phyloP scores from a whole-genome alignment of 2,888 invertebrate genomes.

The Volucella inflata region DNA sequence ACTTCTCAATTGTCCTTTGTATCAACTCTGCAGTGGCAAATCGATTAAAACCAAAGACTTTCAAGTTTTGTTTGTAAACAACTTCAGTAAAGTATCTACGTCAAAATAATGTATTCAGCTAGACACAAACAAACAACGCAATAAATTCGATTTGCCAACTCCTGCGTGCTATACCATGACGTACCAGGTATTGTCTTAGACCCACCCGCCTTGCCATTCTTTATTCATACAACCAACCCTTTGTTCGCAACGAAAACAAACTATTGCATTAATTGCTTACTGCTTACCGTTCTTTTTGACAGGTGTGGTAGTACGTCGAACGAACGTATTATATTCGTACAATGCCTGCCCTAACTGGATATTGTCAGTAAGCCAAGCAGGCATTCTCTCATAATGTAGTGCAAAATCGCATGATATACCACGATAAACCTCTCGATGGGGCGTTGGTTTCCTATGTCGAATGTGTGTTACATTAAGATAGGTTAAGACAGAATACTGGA shows the following conservation, averaged over 20 bases:
- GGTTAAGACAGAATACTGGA: slow-evolving; percentile 44
- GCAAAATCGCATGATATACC: slow-evolving; percentile 42
- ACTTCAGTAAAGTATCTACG: slow-evolving; percentile 1
- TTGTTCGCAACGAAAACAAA: slow-evolving; percentile 15
- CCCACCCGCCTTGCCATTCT: background rate
- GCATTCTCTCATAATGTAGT: slow-evolving; percentile 4
- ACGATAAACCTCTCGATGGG: slow-evolving; percentile 23
- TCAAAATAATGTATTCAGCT: background rate
- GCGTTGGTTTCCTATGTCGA: slow-evolving; percentile 45
- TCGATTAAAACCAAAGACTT: slow-evolving; percentile 12
- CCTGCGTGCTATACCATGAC: slow-evolving; percentile 19
- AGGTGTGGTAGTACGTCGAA: slow-evolving; percentile 31
- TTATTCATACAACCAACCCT: slow-evolving; percentile 22
- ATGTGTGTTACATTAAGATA: slow-evolving; percentile 58
- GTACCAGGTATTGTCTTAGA: slow-evolving; percentile 1
- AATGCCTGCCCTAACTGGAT: too few relatives aligned
- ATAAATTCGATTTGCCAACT: slow-evolving; percentile 1
- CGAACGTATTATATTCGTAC: too few relatives aligned
- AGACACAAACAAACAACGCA: slow-evolving; percentile 22
- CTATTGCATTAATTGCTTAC: slow-evolving; percentile 28
- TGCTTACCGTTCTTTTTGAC: background rate
- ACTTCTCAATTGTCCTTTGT: slow-evolving; percentile 8
- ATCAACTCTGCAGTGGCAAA: background rate
- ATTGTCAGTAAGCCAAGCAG: slow-evolving; percentile 11
- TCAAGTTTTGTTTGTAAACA: slow-evolving; percentile 39